Percentiles rank a stretch among this genome's conserved stretches.
Conservation (phyloP, 2,888 invertebrate species). For the Agonopterix heracliana region DNA sequence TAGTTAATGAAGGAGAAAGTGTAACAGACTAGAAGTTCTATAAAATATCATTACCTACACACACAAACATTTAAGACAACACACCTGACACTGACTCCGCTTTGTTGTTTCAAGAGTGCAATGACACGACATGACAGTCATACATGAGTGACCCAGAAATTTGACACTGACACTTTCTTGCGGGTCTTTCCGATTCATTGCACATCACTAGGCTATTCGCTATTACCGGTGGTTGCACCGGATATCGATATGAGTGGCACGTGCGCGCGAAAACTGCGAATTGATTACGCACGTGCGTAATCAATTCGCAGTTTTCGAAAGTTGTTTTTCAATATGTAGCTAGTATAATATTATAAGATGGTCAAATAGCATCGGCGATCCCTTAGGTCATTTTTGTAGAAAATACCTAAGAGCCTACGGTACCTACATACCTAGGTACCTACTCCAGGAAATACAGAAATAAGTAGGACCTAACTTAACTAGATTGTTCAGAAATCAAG, state of each 20-base stretch:
- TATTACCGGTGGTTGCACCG: neutral
- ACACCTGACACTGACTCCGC: slow-evolving; percentile 34
- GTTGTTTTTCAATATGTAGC: neutral
- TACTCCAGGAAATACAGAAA: too few relatives aligned
- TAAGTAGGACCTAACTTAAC: too few relatives aligned
- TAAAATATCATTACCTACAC: neutral
- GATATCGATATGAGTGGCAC: neutral
- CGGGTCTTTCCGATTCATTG: slow-evolving; percentile 52
- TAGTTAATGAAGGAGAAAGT: too few relatives aligned
- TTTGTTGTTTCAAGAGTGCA: slow-evolving; percentile 26
- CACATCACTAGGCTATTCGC: slow-evolving; percentile 34
- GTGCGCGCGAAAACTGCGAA: neutral
- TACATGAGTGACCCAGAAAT: slow-evolving; percentile 61
- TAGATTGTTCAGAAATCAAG: too few relatives aligned
- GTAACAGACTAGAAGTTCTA: too few relatives aligned
- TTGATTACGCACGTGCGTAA: neutral
- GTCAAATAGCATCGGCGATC: too few relatives aligned
- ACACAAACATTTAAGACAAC: slow-evolving; percentile 4
- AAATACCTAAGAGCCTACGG: too few relatives aligned
- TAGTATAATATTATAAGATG: slow-evolving; percentile 4
- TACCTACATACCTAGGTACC: too few relatives aligned
- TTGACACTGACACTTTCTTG: slow-evolving; percentile 63
- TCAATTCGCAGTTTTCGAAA: neutral
- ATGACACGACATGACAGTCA: slow-evolving; percentile 63
- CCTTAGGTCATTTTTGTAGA: too few relatives aligned